A percentile compares a stretch with the other conserved stretches of the same genome.
Conservation (phyloP, 2,797 vertebrate species). For the Erithacus rubecula region DNA sequence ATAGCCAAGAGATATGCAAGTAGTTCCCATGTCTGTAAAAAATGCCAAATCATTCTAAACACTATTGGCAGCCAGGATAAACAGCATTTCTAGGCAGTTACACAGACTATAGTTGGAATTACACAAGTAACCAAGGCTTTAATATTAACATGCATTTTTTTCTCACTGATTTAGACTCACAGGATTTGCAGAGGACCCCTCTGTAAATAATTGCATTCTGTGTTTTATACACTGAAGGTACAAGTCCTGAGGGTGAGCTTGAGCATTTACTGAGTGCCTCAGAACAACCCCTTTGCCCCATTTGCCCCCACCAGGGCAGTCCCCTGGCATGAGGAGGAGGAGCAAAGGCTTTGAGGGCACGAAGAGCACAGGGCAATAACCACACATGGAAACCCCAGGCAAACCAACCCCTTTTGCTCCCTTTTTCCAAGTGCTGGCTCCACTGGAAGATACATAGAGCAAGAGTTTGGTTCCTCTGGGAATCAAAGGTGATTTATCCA, state of each 20-base stretch:
- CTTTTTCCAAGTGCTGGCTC: not conserved
- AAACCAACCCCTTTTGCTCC: not conserved
- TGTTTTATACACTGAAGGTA: not conserved
- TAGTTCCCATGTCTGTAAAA: not conserved
- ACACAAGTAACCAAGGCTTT: conserved; percentile 14
- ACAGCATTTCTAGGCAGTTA: not conserved
- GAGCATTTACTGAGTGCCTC: not conserved
- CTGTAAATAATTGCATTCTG: conserved; percentile 41
- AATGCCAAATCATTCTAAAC: not conserved
- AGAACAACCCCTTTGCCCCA: not conserved
- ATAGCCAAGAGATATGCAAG: not conserved
- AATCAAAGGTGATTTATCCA: not conserved
- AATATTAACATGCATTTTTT: conserved; percentile 6
- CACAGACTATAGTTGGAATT: not conserved
- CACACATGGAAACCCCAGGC: not conserved
- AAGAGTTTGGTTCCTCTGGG: not conserved
- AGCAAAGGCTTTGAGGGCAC: not conserved
- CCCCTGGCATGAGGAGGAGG: not conserved
- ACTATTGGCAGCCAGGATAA: not conserved
- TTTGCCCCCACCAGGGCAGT: not conserved
- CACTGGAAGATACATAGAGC: not conserved
- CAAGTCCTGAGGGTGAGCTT: not conserved
- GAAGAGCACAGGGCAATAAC: not conserved
- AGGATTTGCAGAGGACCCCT: not conserved
- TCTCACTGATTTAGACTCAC: not conserved